phyloP scores from a whole-genome alignment of 1,140 invertebrate species.

The Aphelenchoides avenae region DNA sequence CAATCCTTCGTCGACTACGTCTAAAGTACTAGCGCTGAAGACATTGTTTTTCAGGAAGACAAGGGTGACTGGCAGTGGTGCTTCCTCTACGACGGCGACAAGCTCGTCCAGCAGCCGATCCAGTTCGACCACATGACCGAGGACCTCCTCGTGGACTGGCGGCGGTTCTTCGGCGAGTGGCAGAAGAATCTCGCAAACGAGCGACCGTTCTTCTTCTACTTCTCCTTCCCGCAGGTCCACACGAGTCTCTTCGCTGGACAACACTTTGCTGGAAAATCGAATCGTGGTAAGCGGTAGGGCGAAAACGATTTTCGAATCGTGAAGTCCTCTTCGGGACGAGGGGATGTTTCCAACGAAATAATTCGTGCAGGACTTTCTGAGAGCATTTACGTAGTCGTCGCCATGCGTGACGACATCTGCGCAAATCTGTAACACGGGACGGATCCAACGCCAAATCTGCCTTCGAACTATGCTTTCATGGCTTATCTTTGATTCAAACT shows the following conservation, averaged over 20 bases:
- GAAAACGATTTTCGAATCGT: background rate
- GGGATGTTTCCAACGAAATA: too few species aligned
- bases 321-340: too few species aligned
- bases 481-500: too few species aligned
- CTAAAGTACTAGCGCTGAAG: too few species aligned
- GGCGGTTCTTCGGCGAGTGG: conserved; percentile 43
- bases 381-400: too few species aligned
- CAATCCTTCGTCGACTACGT: too few species aligned
- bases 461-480: too few species aligned
- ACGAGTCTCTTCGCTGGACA: conserved; percentile 52
- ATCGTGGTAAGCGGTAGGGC: conserved; percentile 28
- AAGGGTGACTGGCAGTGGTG: conserved; percentile 24
- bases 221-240: conserved; percentile 59
- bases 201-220: conserved; percentile 60
- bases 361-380: too few species aligned
- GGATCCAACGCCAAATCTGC: too few species aligned
- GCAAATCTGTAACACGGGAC: too few species aligned
- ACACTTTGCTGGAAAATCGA: conserved; percentile 42
- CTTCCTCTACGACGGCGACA: conserved; percentile 56
- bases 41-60: too few species aligned
- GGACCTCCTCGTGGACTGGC: conserved; percentile 58
- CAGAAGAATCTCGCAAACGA: conserved; percentile 8
- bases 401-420: too few species aligned
- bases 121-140: conserved; percentile 52
- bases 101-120: conserved; percentile 59